Base-by-base conservation (phyloP, 1,140 invertebrate species). In the Cardiocondyla obscurior region DNA sequence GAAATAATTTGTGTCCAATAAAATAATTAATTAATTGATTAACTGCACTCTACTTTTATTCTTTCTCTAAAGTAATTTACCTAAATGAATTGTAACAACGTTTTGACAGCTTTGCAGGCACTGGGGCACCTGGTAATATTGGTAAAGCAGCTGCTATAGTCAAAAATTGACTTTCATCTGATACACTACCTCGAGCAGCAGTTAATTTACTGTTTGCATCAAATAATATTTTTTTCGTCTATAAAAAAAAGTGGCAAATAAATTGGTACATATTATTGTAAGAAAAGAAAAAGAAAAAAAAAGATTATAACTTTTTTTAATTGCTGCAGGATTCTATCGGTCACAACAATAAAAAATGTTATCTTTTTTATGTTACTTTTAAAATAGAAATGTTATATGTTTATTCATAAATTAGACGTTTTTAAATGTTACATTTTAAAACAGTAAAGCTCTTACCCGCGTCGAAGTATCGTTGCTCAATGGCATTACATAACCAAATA, bases 101-200 rank as follows among this genome's bases (percentile, higher is more conserved):
- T 84, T 94, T 94, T 77, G 94, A 91, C 89, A 94, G 88, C 89
- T 95, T 94, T 74, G 93, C 90, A 82, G 93, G 90, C 87, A 94
- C 82, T 81, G 92, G 90, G 39, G 89, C 87, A 72, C 88, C 88
- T 42, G 92, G 91, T 76, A 94, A 87, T 72, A 94, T 93, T 87
- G 95, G 95, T 90, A 96, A 93, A 67, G 95, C 95, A 84, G 95
- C 94, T 88, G 94, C 95, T 87, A 96, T 95, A 81, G 95, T 95
- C 81, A 96, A 92, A 88, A 95, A 94, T 90, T 94, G 93, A 89
- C 93, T 94, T 83, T 91, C 84, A 53, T 89, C 79, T 44, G 87
- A 82, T 46, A 89, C 79, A 25, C 76, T 65, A 65, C 81, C 82
- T 6, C 76, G 58, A 82, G 51, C 79, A 49, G 90, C 83, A 49